Evolutionary conservation across 1,140 invertebrate genomes (phyloP), one percentile per base, ranked within the genome.

Genomic region (Mercenaria mercenaria): DNA sequence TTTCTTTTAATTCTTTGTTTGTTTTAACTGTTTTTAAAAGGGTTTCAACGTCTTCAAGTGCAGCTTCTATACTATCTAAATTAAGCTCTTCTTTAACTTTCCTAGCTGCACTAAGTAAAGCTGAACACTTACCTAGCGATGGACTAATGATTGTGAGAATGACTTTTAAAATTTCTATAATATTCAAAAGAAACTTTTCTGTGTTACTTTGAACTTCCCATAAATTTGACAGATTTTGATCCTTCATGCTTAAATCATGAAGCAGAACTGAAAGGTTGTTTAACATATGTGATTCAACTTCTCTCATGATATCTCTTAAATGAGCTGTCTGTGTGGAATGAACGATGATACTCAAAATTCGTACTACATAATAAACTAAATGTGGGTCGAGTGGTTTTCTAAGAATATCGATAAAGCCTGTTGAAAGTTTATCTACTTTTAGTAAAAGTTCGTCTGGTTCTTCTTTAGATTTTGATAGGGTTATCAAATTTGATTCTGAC

Each of bases 351-450:
- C 34, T 64, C n/a, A 91, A 34, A 47, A 91, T 76, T 20, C 32
- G 20, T 13, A 91, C 15, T 34, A 91, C 37, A 59, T 74, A 26
- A 39, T 23, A 29, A 56, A 87, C 59, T 67, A 39, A 77, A 50
- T 88, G 61, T 64, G 50, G 47, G 29, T 74, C 37, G 4, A 23
- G n/a, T 0, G 74, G 18, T 47, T 47, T 77, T 2, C 77, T 43
- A 0, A 91, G 39, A 52, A 91, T 32, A 20, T 69, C 47, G 10
- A 26, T 26, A 74, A 88, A 85, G 47, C 81, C 86, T n/a, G 56
- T 85, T 69, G 59, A 85, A 20, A 41, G 32, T 37, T 72, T 59
- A n/a, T 52, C 56, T 15, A 88, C 26, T 37, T 84, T 39, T 43
- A 81, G 50, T 37, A 87, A 39, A 34, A 83, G 34, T 39, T 37